Evolutionary conservation across 2,113 vertebrate species (phyloP).

Genomic region (Oryzias celebensis): DNA sequence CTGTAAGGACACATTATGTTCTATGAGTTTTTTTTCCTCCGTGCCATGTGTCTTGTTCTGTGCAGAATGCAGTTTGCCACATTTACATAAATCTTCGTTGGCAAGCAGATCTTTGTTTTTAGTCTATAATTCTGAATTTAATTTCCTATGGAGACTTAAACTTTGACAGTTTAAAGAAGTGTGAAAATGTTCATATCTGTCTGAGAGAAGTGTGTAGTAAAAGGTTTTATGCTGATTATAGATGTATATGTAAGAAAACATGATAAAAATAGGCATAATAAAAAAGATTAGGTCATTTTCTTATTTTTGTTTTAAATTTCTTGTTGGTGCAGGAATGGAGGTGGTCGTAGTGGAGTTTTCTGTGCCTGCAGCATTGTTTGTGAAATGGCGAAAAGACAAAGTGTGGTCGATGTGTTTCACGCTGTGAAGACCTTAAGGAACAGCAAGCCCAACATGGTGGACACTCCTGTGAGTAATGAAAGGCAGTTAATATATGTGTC

Average conservation of each 20-base stretch:
- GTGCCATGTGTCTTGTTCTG: too few species aligned
- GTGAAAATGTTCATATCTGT: too few species aligned
- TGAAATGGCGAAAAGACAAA: constrained; percentile 98
- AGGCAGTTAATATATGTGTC: not conserved
- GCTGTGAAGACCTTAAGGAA: constrained; percentile 96
- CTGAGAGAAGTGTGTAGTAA: too few species aligned
- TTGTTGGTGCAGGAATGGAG: constrained; percentile 84
- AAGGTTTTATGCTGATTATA: too few species aligned
- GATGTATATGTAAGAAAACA: too few species aligned
- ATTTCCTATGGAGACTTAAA: too few species aligned
- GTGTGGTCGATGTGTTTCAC: constrained; percentile 96
- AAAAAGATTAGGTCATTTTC: constrained; percentile 9
- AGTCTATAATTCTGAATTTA: too few species aligned
- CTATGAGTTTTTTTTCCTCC: too few species aligned
- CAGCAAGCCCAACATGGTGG: constrained; percentile 99
- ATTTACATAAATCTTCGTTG: too few species aligned
- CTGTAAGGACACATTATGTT: constrained; percentile 82
- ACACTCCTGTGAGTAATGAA: constrained; percentile 86
- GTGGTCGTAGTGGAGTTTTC: constrained; percentile 94
- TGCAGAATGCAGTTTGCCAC: too few species aligned
- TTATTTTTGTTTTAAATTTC: not conserved
- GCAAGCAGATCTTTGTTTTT: too few species aligned
- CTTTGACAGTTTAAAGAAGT: too few species aligned
- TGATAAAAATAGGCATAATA: not conserved
- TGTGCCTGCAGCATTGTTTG: constrained; percentile 97